These are phyloP conservation scores for Drosophila navojoa DNA, from an alignment of 1,140 invertebrate genomes.

Conservation along the genomic window DNA sequence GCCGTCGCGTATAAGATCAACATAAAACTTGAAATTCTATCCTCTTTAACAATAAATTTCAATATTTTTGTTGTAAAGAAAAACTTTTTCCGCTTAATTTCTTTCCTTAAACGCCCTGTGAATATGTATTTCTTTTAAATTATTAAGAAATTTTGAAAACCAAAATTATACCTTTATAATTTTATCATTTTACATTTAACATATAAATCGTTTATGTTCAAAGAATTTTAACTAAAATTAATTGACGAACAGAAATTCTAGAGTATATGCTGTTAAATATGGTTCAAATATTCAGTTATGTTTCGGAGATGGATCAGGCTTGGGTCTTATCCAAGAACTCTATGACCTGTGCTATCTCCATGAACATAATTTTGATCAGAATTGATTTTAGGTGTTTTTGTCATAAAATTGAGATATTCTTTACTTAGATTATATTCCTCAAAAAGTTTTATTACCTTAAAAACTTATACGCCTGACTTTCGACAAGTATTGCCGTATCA, in stretches of 20 bases:
- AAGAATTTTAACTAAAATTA: slow-evolving; percentile 24
- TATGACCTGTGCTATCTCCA: too few relatives aligned
- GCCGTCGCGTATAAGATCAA: slow-evolving; percentile 34
- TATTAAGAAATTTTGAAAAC: slow-evolving; percentile 14
- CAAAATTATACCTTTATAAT: slow-evolving; percentile 6
- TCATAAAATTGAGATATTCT: too few relatives aligned
- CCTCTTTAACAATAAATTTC: too few relatives aligned
- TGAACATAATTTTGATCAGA: too few relatives aligned
- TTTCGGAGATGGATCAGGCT: too few relatives aligned
- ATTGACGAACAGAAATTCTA: slow-evolving; percentile 2
- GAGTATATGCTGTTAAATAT: slow-evolving; percentile 7
- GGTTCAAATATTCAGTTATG: background rate
- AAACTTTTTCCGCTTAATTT: background rate
- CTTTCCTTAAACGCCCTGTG: slow-evolving; percentile 40
- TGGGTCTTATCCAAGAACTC: too few relatives aligned
- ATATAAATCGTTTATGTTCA: slow-evolving; percentile 9
- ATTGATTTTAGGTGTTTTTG: too few relatives aligned
- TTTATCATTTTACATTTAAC: slow-evolving; percentile 42
- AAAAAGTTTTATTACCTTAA: too few relatives aligned
- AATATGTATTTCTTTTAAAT: slow-evolving; percentile 43
- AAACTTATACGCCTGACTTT: too few relatives aligned
- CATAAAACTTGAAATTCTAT: background rate
- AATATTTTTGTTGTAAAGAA: too few relatives aligned
- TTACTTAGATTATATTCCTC: too few relatives aligned
- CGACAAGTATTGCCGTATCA: too few relatives aligned